Conservation (phyloP, 2,797 vertebrate genomes). For the Iguana delicatissima region DNA sequence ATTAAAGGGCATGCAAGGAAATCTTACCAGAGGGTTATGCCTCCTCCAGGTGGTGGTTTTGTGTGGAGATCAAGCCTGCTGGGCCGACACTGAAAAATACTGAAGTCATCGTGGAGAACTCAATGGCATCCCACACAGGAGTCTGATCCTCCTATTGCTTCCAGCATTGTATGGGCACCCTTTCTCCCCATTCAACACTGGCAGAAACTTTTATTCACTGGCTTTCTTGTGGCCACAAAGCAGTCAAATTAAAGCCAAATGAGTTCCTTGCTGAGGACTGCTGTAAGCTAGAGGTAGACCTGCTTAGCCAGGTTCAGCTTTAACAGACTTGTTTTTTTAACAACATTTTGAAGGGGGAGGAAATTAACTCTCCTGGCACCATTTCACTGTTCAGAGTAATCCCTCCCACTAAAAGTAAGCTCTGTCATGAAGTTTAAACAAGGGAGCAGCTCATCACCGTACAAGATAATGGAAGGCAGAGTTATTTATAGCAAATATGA, state of each 20-base stretch:
- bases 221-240: neutral
- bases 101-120: neutral
- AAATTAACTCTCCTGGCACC: neutral
- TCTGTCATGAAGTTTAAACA: conserved; percentile 24
- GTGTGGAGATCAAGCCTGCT: neutral
- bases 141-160: neutral
- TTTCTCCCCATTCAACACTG: neutral
- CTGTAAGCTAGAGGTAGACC: neutral
- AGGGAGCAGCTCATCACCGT: neutral
- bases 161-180: neutral
- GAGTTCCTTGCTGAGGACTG: neutral
- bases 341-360: no score
- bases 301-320: neutral
- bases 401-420: neutral
- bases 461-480: neutral
- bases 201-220: neutral
- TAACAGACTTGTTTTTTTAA: neutral
- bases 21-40: neutral
- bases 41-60: neutral
- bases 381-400: neutral
- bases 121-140: neutral
- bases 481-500: conserved; percentile 46
- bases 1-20: no score
- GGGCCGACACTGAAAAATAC: neutral
- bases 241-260: neutral